Base-by-base conservation (phyloP, 2,797 vertebrate genomes). In the Peromyscus melanophrys region DNA sequence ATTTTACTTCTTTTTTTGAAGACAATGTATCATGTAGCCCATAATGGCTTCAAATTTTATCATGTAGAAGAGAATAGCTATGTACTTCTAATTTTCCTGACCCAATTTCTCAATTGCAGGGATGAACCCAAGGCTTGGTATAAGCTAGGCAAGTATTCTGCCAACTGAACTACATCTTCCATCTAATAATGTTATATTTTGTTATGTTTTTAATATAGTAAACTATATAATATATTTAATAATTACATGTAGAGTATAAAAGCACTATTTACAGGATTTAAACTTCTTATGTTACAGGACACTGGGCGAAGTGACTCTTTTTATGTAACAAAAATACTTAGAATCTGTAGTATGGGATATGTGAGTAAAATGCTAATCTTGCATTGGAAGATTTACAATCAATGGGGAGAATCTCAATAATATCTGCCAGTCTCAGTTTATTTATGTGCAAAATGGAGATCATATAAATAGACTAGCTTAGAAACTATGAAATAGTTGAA, bases 401-500 rank as follows among this genome's bases (percentile, higher is more conserved):
- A 10, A 89, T 27, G 4, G 6, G 27, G 31, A 80, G 85, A 67
- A 31, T 29, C 12, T 69, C 73, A 90, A 77, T 86, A 90, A 76
- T 81, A 83, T 40, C 69, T 69, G 17, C 5, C 82, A 95, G 6
- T 75, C n/a, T 96, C 59, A 91, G 19, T 78, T 95, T 86, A 89
- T 77, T 90, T 19, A 77, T 29, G 29, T 90, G 29, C 6, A 92
- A 90, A 89, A 87, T 55, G 31, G 34, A 80, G 6, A 4, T 65
- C 43, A 86, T n/a, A 76, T 19, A 37, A 89, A 21, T 34, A 77
- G 40, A 12, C 17, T 77, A 16, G 0, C 6, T 76, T 40, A 65
- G 34, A 93, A 85, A 89, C 11, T 75, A 21, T 69, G 83, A 69
- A 90, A 75, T 91, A 80, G 73, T 76, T 92, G 14, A 65, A 87